A percentile compares a stretch with the other conserved stretches of the same genome.
These are phyloP conservation scores for Heterodera filipjevi DNA, from an alignment of 2,888 invertebrate genomes.

Conservation along the genomic window DNA sequence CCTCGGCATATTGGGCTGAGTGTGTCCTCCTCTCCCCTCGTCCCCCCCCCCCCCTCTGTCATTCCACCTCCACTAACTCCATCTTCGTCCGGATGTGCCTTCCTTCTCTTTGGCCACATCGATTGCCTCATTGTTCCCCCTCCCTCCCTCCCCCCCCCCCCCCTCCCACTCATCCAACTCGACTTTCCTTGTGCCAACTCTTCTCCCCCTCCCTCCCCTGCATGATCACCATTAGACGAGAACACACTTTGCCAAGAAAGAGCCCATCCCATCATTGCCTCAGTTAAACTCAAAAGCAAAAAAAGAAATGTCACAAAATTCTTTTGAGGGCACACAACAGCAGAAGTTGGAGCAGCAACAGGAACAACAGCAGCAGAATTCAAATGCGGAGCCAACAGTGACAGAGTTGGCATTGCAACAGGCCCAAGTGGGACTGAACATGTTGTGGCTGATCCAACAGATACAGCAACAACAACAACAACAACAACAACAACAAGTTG, in stretches of 20 bases:
- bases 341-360: background rate
- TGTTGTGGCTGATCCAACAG: background rate
- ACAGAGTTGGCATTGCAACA: background rate
- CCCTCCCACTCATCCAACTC: background rate
- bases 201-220: background rate
- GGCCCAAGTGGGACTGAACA: background rate
- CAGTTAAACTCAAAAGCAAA: background rate
- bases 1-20: too few relatives aligned
- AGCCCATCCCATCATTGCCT: background rate
- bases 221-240: background rate
- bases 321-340: background rate
- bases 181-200: slow-evolving; percentile 7
- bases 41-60: background rate
- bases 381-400: background rate
- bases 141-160: background rate
- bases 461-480: background rate
- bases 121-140: slow-evolving; percentile 2
- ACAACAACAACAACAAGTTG: background rate
- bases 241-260: slow-evolving; percentile 1
- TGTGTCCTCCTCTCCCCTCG: background rate
- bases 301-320: background rate
- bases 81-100: background rate
- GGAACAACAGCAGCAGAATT: background rate
- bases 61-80: background rate
- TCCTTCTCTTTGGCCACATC: background rate